Percentiles rank a stretch among this genome's conserved stretches.
Evolutionary conservation across 2,888 invertebrate species (phyloP).

Genomic region (Tipula unca): DNA sequence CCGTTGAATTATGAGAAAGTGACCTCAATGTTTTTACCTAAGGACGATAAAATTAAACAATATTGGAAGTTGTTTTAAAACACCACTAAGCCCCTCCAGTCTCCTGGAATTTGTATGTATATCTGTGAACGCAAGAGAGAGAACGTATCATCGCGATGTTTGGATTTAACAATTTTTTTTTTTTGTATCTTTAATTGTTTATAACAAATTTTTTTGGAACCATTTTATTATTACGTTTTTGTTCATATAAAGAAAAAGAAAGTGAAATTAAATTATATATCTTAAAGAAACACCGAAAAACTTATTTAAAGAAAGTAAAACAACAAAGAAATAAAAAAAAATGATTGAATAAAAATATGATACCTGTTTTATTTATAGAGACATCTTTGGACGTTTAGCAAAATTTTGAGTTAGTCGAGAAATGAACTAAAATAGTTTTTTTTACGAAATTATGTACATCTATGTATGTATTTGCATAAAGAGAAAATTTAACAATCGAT

Average conservation of each 20-base stretch:
- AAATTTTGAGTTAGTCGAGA: neutral
- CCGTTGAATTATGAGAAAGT: constrained; percentile 70
- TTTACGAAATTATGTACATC: neutral
- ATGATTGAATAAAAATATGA: neutral
- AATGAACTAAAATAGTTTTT: neutral
- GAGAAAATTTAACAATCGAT: too few relatives aligned
- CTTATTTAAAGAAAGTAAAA: neutral
- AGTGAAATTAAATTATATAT: neutral
- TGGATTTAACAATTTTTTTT: neutral
- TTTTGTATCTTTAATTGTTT: neutral
- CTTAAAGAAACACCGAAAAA: constrained; percentile 4
- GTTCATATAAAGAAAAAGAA: neutral
- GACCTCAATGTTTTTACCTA: constrained; percentile 49
- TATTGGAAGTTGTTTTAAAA: constrained; percentile 51
- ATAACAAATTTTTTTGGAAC: neutral
- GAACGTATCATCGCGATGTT: constrained; percentile 8
- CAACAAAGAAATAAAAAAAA: neutral
- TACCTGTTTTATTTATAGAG: neutral
- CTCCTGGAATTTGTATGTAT: neutral
- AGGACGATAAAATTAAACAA: constrained; percentile 55
- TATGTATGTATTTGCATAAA: neutral
- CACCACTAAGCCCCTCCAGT: neutral
- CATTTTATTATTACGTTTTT: constrained; percentile 14
- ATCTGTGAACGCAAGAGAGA: neutral
- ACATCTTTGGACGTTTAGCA: neutral